Percentiles rank a stretch among this genome's conserved stretches.
Evolutionary conservation across 1,140 invertebrate species (phyloP).

Genomic region (Meloidogyne hapla): DNA sequence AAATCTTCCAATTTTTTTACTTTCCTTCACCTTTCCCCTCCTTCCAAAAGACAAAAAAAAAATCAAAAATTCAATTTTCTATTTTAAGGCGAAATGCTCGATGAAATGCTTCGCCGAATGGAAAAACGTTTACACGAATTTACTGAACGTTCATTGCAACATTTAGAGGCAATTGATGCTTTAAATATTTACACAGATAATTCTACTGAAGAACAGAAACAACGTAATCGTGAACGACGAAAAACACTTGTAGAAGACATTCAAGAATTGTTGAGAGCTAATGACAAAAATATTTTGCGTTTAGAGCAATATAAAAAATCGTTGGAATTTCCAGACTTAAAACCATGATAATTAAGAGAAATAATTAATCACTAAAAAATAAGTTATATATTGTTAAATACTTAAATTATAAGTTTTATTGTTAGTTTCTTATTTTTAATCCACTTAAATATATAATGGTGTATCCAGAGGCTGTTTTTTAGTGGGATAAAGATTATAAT

Average conservation of each 20-base stretch:
- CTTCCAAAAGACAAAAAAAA: too few relatives aligned
- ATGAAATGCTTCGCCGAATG: constrained; percentile 44
- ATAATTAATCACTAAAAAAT: neutral
- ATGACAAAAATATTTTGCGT: constrained; percentile 39
- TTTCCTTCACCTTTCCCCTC: too few relatives aligned
- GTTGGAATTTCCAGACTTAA: constrained; percentile 6
- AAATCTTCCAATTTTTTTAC: too few relatives aligned
- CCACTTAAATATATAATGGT: too few relatives aligned
- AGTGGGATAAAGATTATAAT: too few relatives aligned
- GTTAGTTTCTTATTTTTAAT: too few relatives aligned
- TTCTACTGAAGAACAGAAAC: constrained; percentile 42
- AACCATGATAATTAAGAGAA: neutral
- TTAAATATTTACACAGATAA: constrained; percentile 36
- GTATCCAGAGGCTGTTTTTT: too few relatives aligned
- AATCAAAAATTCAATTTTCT: neutral
- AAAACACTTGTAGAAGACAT: constrained; percentile 37
- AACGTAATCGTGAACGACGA: constrained; percentile 44
- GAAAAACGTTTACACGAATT: constrained; percentile 42
- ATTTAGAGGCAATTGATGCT: constrained; percentile 40
- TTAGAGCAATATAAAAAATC: constrained; percentile 21
- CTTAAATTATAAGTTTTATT: too few relatives aligned
- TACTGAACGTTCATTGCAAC: constrained; percentile 36
- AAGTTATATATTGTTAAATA: too few relatives aligned
- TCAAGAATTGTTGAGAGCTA: constrained; percentile 40
- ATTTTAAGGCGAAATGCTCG: constrained; percentile 33